These are phyloP conservation scores for Anniella stebbinsi DNA, from an alignment of 2,797 vertebrate genomes.

Conservation along the genomic window DNA sequence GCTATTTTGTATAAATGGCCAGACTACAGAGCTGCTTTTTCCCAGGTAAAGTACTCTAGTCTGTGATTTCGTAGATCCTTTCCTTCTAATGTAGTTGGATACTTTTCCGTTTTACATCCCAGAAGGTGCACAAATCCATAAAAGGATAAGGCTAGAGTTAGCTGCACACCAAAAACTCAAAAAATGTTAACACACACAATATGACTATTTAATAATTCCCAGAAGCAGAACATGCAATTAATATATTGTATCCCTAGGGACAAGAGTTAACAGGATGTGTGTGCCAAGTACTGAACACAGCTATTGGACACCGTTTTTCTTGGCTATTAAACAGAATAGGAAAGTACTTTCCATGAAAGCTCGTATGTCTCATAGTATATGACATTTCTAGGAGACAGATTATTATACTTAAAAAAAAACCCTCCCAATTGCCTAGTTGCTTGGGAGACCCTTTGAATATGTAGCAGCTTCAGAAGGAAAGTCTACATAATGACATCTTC, in stretches of 20 bases:
- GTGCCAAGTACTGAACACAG: slow-evolving; percentile 18
- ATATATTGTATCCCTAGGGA: slow-evolving; percentile 18
- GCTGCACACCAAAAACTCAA: background rate
- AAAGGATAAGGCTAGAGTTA: slow-evolving; percentile 39
- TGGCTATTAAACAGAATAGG: slow-evolving; percentile 16
- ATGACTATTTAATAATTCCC: slow-evolving; percentile 46
- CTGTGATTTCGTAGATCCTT: slow-evolving; percentile 61
- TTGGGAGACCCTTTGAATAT: slow-evolving; percentile 8
- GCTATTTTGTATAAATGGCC: slow-evolving; percentile 51
- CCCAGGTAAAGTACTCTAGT: slow-evolving; percentile 36
- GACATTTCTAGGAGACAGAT: slow-evolving; percentile 19
- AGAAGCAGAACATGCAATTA: slow-evolving; percentile 51
- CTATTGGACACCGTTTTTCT: background rate
- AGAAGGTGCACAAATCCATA: slow-evolving; percentile 52
- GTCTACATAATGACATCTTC: background rate
- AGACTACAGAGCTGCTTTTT: slow-evolving; percentile 50
- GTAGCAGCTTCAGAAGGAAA: slow-evolving; percentile 27
- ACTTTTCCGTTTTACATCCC: slow-evolving; percentile 47
- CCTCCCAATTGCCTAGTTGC: slow-evolving; percentile 15
- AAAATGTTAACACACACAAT: slow-evolving; percentile 44
- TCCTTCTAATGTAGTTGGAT: slow-evolving; percentile 38
- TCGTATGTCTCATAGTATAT: background rate
- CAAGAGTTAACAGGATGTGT: slow-evolving; percentile 32
- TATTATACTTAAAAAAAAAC: background rate
- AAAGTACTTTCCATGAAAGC: slow-evolving; percentile 23